Evolutionary conservation across 2,888 invertebrate genomes (phyloP), one percentile per base, ranked within the genome.

Genomic region (Lasioglossum figueresi): DNA sequence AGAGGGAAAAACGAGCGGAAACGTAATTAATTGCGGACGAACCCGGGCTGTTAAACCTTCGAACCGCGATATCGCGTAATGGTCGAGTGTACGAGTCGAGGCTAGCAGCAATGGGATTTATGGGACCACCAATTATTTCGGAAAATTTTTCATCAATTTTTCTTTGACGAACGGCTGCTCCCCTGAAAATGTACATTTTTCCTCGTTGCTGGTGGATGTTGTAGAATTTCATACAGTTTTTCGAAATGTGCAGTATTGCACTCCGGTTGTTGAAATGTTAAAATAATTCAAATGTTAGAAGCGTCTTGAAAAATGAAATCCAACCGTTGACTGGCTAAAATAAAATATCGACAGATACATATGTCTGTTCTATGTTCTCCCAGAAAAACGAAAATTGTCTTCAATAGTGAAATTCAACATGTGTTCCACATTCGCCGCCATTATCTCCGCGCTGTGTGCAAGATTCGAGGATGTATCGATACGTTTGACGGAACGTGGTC

Each of bases 11-110:
- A 63, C 63, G 66, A 66, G 66, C 10, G 66, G 34, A 34, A 34
- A 66, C 31, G 34, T 63, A 63, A 63, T 63, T 63, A 63, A 63
- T 63, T 27, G 63, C 63, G 63, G 63, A 52, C 59, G 27, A 27
- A 59, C 27, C 27, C 16, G 14, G 16, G 59, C 6, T 63, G 63
- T 31, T 63, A 63, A 59, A 59, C 16, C 59, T 27, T 59, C 14
- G 27, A 59, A 59, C 27, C 27, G 59, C 27, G 59, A 14, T 59
- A 59, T 59, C 27, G 14, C 27, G 59, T 31, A 59, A 59, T 59
- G 59, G 27, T 27, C 59, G 27, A 59, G 16, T 59, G 59, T 59
- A 59, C 27, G 5, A 16, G 59, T 5, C 27, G 27, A 5, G 59
- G 14, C 1, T 16, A 27, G 1, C 27, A 16, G 27, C 59, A 0